Evolutionary conservation across 2,888 invertebrate species (phyloP), one percentile per base, ranked within the genome.

Genomic region (Cacoxenus indagator): DNA sequence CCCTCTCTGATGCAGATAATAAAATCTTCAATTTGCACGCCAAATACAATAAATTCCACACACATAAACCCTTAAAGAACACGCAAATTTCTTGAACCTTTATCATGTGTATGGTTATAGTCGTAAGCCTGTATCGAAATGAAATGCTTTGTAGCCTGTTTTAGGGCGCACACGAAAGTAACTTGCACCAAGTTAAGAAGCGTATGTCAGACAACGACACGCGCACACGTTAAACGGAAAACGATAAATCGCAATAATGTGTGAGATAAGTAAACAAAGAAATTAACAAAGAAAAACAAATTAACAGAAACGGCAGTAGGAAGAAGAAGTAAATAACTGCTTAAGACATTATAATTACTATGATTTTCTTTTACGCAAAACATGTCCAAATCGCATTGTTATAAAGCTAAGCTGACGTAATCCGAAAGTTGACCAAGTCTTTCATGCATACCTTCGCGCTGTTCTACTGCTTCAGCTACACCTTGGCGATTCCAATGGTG

Each of bases 341-440:
- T 62, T 24, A 45, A 62, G 24, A 43, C 24, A 14, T 62, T 62
- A 22, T 62, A 62, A 62, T 62, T 45, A 62, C 43, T 62, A 22
- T 14, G 43, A 61, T 61, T 61, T 61, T 43, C 43, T 17, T 19
- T 19, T 37, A 5, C 4, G 27, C 11, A 55, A 3, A 14, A 26
- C 6, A 24, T 14, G 24, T 55, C 19, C n/a, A 11, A 26, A 55
- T 55, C 14, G 14, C 55, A n/a, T 55, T 55, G 26, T n/a, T n/a
- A 4, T 51, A 19, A 4, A 6, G 14, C 24, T 57, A 2, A 14
- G 9, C 37, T 37, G 37, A 37, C 37, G 37, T 37, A 37, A 37
- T 57, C n/a, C 29, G 57, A n/a, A n/a, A n/a, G n/a, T n/a, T n/a
- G n/a, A n/a, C n/a, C n/a, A n/a, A n/a, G n/a, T n/a, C n/a, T n/a